Evolutionary conservation across 2,888 invertebrate genomes (phyloP), one percentile per base, ranked within the genome.

Genomic region (Argyra leucocephala): DNA sequence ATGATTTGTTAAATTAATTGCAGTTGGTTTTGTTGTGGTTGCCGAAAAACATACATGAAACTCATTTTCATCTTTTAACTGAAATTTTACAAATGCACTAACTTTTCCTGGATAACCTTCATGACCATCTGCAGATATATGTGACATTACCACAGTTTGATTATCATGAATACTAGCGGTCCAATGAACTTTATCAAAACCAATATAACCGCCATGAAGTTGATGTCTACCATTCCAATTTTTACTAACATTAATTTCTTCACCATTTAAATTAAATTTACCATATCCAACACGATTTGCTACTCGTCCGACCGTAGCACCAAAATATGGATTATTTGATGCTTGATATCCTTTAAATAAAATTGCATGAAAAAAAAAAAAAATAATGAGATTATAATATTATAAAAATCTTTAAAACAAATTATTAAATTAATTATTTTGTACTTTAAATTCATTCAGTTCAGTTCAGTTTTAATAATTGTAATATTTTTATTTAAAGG

Each of bases 91-190:
- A 61, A 86, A 86, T 0, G 86, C 86, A 70, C 86, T 83, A 12
- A 96, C 81, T 60, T 87, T 84, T 1, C 96, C 96, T 0, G 96
- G 96, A 78, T 89, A 97, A 0, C 93, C 93, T 78, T 96, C 93
- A 72, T 92, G 88, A 15, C 88, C 87, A 70, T 92, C 89, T 6
- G 85, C 83, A 62, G 93, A 93, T 1, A 86, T 79, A 73, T 93
- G 88, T 58, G 84, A 86, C 83, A 96, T 84, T 1, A 85, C 82
- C 1, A 95, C 86, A 3, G 74, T 73, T 66, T 80, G 73, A 21
- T 69, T 67, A 12, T 69, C 68, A 22, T 72, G 48, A 18, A 73
- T 71, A 3, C 62, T 65, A 4, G 77, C 75, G 22, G 73, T 81
- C 92, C 92, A 93, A 69, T 88, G 81, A 15, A 85, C 86, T 82